These are phyloP conservation scores for Mus spicilegus DNA, from an alignment of 2,113 vertebrate genomes.

Conservation along the genomic window DNA sequence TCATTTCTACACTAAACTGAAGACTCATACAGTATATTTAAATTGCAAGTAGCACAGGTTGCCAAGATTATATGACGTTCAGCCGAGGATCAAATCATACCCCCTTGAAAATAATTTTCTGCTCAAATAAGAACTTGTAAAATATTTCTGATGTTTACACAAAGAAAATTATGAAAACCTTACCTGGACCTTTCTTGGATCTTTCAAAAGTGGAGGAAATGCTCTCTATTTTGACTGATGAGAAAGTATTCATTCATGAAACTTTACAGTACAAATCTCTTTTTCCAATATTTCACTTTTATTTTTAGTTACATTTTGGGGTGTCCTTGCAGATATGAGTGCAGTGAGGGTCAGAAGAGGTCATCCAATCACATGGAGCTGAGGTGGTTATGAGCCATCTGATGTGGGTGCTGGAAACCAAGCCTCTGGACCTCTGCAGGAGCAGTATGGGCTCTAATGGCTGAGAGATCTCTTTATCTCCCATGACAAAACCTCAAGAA, in stretches of 20 bases:
- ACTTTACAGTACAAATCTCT: background rate
- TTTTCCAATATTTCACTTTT: background rate
- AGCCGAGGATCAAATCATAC: background rate
- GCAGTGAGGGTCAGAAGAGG: background rate
- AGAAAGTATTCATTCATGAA: conserved; percentile 3
- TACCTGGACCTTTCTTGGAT: background rate
- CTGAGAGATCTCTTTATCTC: background rate
- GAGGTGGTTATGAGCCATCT: too few species aligned
- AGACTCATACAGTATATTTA: background rate
- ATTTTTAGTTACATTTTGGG: background rate
- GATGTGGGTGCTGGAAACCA: background rate
- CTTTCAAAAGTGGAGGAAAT: conserved; percentile 9
- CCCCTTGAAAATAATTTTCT: conserved; percentile 17
- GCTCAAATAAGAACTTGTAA: conserved; percentile 19
- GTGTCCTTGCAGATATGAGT: background rate
- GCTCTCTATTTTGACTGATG: background rate
- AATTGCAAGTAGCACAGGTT: background rate
- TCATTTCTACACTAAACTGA: conserved; percentile 43
- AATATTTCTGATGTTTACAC: conserved; percentile 2
- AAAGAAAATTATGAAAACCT: conserved; percentile 19
- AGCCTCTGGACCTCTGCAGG: background rate
- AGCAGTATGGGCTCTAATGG: background rate
- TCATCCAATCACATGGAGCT: background rate
- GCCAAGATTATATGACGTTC: background rate
- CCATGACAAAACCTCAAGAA: background rate